Evolutionary conservation across 2,113 vertebrate species (phyloP).

Genomic region (Coptodon rendalli): DNA sequence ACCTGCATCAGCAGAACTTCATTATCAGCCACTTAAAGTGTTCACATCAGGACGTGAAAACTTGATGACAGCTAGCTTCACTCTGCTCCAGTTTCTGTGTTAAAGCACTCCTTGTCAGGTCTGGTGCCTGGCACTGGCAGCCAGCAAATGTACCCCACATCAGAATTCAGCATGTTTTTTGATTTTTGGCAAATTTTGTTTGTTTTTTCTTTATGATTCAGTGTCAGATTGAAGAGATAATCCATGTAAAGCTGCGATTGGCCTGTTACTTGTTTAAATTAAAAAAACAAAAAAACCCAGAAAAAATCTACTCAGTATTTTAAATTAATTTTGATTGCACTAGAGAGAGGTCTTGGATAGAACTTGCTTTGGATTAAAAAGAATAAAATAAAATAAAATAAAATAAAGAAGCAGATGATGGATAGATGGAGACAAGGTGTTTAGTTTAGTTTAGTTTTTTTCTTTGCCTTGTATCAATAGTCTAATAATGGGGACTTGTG

Average conservation of each 20-base stretch:
- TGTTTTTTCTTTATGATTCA: neutral
- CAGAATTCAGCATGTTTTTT: neutral
- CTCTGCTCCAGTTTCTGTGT: slow-evolving; percentile 4
- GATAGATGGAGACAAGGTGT: neutral
- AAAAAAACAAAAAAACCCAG: rapidly evolving
- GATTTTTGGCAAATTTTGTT: neutral
- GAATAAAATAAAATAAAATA: neutral
- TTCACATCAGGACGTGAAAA: neutral
- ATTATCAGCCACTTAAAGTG: neutral
- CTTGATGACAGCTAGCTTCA: neutral
- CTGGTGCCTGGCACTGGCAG: neutral
- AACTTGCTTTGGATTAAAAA: neutral
- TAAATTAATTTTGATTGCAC: neutral
- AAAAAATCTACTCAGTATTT: neutral
- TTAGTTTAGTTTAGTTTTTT: neutral
- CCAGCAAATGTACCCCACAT: neutral
- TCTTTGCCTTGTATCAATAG: neutral
- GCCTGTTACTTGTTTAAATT: neutral
- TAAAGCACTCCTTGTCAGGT: neutral
- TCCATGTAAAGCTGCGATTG: neutral
- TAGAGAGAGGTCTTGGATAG: neutral
- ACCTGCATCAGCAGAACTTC: neutral
- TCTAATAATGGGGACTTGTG: neutral
- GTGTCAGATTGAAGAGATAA: neutral
- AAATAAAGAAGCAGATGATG: neutral